Percentiles rank a stretch among this genome's conserved stretches.
phyloP scores from a whole-genome alignment of 2,888 invertebrate species.

The Galerucella nymphaeae region DNA sequence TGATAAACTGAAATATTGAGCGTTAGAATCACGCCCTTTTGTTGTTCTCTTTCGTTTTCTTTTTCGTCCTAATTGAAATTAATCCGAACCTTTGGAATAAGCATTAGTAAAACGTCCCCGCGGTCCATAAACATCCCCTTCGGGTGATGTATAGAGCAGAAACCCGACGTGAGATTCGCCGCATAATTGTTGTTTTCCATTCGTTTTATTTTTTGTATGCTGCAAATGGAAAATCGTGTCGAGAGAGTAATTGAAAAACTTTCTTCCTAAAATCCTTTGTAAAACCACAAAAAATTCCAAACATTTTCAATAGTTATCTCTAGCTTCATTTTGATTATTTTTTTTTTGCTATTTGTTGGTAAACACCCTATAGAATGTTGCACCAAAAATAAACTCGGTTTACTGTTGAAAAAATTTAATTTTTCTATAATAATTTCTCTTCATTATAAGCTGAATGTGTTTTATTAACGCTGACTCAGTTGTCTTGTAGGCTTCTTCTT shows the following conservation, averaged over 20 bases:
- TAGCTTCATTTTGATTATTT: too few species aligned
- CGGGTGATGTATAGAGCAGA: not conserved
- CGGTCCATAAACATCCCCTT: constrained; percentile 11
- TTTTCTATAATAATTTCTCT: not conserved
- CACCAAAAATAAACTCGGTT: too few species aligned
- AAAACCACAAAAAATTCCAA: too few species aligned
- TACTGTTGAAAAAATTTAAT: too few species aligned
- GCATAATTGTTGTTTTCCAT: not conserved
- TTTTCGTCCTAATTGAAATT: constrained; percentile 4
- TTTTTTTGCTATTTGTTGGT: too few species aligned
- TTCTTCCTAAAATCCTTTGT: too few species aligned
- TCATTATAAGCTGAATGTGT: not conserved
- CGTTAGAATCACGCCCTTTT: not conserved
- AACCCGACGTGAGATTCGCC: not conserved
- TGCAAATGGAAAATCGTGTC: too few species aligned
- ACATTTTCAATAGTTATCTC: too few species aligned
- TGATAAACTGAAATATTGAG: too few species aligned
- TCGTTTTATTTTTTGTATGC: not conserved
- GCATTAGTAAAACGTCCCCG: constrained; percentile 7
- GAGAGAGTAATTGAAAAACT: too few species aligned
- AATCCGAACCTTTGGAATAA: constrained; percentile 4
- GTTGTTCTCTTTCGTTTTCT: not conserved
- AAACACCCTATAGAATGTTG: too few species aligned
- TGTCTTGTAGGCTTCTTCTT: not conserved
- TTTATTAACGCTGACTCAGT: not conserved